A percentile compares a stretch with the other conserved stretches of the same genome.
phyloP scores from a whole-genome alignment of 2,113 vertebrate species.

The Polypterus bichir region DNA sequence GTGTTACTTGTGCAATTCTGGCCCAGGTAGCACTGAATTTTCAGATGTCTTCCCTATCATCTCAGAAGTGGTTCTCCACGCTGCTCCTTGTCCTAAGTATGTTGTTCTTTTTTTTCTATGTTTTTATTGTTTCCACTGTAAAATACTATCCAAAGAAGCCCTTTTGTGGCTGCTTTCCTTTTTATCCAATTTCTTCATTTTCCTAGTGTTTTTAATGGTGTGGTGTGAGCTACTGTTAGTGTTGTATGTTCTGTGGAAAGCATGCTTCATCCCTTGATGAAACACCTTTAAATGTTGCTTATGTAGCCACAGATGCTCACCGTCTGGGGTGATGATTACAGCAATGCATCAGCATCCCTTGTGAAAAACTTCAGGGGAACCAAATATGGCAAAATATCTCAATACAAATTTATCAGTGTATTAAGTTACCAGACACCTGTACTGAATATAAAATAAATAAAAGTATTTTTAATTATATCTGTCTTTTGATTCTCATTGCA shows the following conservation, averaged over 20 bases:
- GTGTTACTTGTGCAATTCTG: background rate
- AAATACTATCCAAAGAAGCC: slow-evolving; percentile 28
- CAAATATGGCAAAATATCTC: slow-evolving; percentile 48
- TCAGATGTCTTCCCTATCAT: slow-evolving; percentile 2
- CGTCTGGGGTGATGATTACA: slow-evolving; percentile 38
- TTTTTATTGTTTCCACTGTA: slow-evolving; percentile 16
- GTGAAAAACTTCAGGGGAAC: slow-evolving; percentile 55
- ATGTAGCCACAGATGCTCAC: slow-evolving; percentile 36
- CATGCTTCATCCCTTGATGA: slow-evolving; percentile 64
- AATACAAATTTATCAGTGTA: slow-evolving; percentile 55
- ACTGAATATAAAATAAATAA: slow-evolving; percentile 63
- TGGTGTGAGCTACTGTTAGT: slow-evolving; percentile 62
- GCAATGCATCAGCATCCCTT: slow-evolving; percentile 46
- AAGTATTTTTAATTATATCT: slow-evolving; percentile 56
- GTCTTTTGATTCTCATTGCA: slow-evolving; percentile 23
- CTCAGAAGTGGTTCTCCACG: slow-evolving; percentile 12
- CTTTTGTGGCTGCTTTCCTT: slow-evolving; percentile 17
- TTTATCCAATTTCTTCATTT: slow-evolving; percentile 35
- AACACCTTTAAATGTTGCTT: slow-evolving; percentile 55
- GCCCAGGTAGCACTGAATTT: background rate
- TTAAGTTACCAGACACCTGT: slow-evolving; percentile 58
- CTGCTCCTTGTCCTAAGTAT: slow-evolving; percentile 12
- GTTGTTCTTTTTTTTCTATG: no score
- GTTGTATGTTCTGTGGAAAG: slow-evolving; percentile 64
- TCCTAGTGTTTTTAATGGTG: slow-evolving; percentile 48